A percentile compares a stretch with the other conserved stretches of the same genome.
Conservation (phyloP, 2,888 invertebrate species). For the Xiphydria camelus region DNA sequence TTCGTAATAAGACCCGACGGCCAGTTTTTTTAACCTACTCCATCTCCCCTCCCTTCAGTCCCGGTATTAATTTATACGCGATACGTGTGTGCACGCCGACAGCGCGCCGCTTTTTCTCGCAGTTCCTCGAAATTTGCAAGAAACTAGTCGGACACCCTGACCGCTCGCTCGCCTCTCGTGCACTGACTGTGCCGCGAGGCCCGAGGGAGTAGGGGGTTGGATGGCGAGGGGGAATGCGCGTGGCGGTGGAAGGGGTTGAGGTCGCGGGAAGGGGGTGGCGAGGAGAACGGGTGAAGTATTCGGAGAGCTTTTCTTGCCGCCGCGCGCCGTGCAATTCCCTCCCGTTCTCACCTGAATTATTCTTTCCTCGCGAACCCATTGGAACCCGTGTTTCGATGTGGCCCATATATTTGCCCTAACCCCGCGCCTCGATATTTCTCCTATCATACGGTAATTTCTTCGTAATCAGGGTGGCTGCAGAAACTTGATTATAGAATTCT, state of each 20-base stretch:
- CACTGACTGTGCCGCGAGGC: background rate
- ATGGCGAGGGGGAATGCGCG: constrained; percentile 4
- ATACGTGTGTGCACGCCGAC: constrained; percentile 56
- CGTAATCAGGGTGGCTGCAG: too few relatives aligned
- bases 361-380: too few relatives aligned
- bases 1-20: constrained; percentile 57
- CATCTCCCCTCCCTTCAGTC: constrained; percentile 20
- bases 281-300: background rate
- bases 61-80: constrained; percentile 58
- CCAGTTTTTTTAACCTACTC: constrained; percentile 52
- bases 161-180: constrained; percentile 11
- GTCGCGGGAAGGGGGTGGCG: background rate
- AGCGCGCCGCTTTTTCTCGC: constrained; percentile 47
- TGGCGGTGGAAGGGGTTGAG: constrained; percentile 3
- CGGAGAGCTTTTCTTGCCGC: too few relatives aligned
- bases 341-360: too few relatives aligned
- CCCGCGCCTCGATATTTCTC: too few relatives aligned
- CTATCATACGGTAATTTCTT: too few relatives aligned
- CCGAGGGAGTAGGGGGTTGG: background rate
- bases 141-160: constrained; percentile 54
- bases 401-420: too few relatives aligned
- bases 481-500: too few relatives aligned
- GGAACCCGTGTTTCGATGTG: too few relatives aligned
- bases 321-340: too few relatives aligned
- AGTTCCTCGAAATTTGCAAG: constrained; percentile 59